Conservation (phyloP, 2,113 vertebrate genomes). For the Nothocercus julius region DNA sequence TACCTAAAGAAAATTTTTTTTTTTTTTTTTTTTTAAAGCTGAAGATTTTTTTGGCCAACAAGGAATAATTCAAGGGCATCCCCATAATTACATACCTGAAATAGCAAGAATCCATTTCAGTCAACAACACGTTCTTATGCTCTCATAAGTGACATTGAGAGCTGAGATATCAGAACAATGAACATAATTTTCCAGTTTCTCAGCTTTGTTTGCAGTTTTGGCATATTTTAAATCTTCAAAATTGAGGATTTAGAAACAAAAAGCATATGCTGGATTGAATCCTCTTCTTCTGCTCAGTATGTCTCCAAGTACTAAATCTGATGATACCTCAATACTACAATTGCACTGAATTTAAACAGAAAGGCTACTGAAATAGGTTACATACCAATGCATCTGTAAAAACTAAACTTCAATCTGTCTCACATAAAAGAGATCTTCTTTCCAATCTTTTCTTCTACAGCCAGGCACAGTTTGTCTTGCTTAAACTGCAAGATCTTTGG, state of each 20-base stretch:
- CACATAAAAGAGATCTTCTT: neutral
- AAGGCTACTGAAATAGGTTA: neutral
- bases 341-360: neutral
- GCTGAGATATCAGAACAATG: neutral
- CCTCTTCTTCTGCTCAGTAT: neutral
- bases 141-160: slow-evolving; percentile 4
- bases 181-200: neutral
- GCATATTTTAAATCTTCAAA: neutral
- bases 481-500: neutral
- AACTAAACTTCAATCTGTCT: neutral
- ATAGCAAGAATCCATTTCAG: slow-evolving; percentile 22
- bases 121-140: neutral
- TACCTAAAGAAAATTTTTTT: neutral
- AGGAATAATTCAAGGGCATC: slow-evolving; percentile 24
- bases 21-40: neutral
- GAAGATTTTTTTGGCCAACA: neutral
- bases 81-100: neutral
- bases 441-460: neutral
- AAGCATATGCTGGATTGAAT: neutral
- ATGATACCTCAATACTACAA: neutral
- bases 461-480: neutral
- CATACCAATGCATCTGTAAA: neutral
- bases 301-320: neutral
- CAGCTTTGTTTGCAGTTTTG: neutral
- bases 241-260: neutral